phyloP scores from a whole-genome alignment of 2,888 invertebrate species.

The Ptychoptera albimana region DNA sequence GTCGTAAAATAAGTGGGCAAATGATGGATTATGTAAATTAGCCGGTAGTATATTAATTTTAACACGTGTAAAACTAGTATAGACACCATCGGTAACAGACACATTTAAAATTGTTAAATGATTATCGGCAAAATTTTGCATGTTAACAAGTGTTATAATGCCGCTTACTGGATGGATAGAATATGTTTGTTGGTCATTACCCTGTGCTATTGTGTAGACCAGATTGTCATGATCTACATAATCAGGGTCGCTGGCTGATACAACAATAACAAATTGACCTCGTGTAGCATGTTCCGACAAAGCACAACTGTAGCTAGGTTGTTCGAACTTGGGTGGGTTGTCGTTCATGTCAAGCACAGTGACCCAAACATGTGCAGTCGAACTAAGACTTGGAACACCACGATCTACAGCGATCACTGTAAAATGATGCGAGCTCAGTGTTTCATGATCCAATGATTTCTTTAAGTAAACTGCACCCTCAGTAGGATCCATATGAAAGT shows the following conservation, averaged over 20 bases:
- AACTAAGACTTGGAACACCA: constrained; percentile 66
- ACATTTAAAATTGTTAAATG: constrained; percentile 64
- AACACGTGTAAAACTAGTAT: constrained; percentile 72
- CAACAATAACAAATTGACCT: constrained; percentile 76
- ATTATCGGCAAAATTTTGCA: constrained; percentile 51
- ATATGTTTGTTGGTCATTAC: constrained; percentile 62
- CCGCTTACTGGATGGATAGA: constrained; percentile 42
- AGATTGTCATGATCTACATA: constrained; percentile 56
- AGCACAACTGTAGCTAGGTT: constrained; percentile 58
- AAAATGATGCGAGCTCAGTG: constrained; percentile 54
- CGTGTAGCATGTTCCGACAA: constrained; percentile 68
- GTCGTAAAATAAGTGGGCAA: constrained; percentile 61
- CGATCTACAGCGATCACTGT: constrained; percentile 66
- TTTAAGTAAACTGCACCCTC: constrained; percentile 64
- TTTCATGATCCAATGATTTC: constrained; percentile 68
- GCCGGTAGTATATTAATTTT: constrained; percentile 63
- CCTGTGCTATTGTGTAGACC: constrained; percentile 65
- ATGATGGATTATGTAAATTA: constrained; percentile 64
- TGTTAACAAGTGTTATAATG: constrained; percentile 54
- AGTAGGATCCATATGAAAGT: constrained; percentile 60
- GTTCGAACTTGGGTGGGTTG: constrained; percentile 74
- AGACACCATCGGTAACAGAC: constrained; percentile 90
- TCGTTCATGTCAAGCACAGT: constrained; percentile 80
- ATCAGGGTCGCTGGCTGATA: constrained; percentile 80
- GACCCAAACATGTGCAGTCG: constrained; percentile 71